These are phyloP conservation scores for Heterodera schachtii DNA, from an alignment of 1,140 invertebrate genomes.

Conservation along the genomic window DNA sequence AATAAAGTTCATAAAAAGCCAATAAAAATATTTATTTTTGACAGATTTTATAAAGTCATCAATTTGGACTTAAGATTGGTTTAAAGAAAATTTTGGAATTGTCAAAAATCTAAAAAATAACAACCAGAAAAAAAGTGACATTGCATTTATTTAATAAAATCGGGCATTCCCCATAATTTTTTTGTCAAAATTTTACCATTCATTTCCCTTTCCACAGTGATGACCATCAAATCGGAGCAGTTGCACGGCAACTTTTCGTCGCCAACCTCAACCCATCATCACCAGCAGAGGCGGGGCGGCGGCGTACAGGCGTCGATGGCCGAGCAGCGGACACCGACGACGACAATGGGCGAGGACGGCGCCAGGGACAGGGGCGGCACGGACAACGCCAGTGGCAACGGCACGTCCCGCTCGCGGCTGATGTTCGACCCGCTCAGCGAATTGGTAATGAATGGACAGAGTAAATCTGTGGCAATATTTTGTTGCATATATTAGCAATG, in stretches of 20 bases:
- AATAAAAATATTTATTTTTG: no score
- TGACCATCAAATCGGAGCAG: background rate
- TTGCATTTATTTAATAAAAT: no score
- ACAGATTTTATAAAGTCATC: no score
- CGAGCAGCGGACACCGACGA: background rate
- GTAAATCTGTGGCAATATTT: background rate
- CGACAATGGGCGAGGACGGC: background rate
- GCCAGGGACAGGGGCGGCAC: background rate
- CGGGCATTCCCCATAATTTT: no score
- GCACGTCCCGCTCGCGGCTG: constrained; percentile 59
- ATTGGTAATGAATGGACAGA: constrained; percentile 27
- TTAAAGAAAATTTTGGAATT: no score
- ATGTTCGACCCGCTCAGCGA: constrained; percentile 65
- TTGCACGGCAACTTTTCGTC: constrained; percentile 3
- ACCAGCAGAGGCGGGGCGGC: background rate
- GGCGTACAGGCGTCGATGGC: background rate
- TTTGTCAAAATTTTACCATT: no score
- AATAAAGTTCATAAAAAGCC: no score
- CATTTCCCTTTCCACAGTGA: background rate
- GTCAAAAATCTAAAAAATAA: no score
- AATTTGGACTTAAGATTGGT: no score
- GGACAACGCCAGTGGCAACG: constrained; percentile 12
- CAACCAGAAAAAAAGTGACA: no score
- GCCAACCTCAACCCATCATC: constrained; percentile 1
- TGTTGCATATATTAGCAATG: background rate